These are phyloP conservation scores for Thyatira batis DNA, from an alignment of 2,888 invertebrate genomes.

Conservation along the genomic window DNA sequence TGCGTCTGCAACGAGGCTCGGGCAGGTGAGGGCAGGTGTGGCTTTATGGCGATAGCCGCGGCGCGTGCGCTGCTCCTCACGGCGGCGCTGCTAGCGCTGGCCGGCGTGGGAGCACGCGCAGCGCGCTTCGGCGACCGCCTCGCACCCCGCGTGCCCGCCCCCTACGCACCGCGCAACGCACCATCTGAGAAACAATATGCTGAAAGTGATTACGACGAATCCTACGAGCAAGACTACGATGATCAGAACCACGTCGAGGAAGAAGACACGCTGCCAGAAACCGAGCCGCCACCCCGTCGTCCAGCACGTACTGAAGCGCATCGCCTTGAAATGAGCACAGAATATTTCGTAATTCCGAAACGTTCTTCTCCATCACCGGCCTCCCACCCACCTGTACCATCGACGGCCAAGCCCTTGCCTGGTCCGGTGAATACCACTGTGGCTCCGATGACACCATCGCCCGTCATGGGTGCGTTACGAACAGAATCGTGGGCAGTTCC, in stretches of 20 bases:
- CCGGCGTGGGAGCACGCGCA: slow-evolving; percentile 47
- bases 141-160: slow-evolving; percentile 68
- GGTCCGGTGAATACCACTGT: slow-evolving; percentile 52
- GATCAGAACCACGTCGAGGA: slow-evolving; percentile 51
- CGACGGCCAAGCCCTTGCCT: slow-evolving; percentile 43
- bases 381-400: slow-evolving; percentile 25
- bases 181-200: slow-evolving; percentile 47
- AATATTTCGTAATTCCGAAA: slow-evolving; percentile 90
- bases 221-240: slow-evolving; percentile 63
- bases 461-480: slow-evolving; percentile 73
- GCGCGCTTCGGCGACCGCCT: slow-evolving; percentile 72
- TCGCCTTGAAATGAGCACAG: slow-evolving; percentile 91
- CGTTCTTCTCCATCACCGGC: slow-evolving; percentile 57
- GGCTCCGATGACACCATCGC: slow-evolving; percentile 42
- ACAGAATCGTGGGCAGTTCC: slow-evolving; percentile 96
- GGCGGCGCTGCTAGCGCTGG: slow-evolving; percentile 59
- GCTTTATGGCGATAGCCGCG: slow-evolving; percentile 64
- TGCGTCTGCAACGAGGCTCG: slow-evolving; percentile 56
- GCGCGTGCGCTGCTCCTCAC: slow-evolving; percentile 61
- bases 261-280: slow-evolving; percentile 42
- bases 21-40: slow-evolving; percentile 69
- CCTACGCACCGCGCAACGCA: slow-evolving; percentile 64
- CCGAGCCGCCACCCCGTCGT: slow-evolving; percentile 56
- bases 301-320: slow-evolving; percentile 74
- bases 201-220: slow-evolving; percentile 59